phyloP scores from a whole-genome alignment of 2,113 vertebrate genomes.

The Madoqua kirkii region DNA sequence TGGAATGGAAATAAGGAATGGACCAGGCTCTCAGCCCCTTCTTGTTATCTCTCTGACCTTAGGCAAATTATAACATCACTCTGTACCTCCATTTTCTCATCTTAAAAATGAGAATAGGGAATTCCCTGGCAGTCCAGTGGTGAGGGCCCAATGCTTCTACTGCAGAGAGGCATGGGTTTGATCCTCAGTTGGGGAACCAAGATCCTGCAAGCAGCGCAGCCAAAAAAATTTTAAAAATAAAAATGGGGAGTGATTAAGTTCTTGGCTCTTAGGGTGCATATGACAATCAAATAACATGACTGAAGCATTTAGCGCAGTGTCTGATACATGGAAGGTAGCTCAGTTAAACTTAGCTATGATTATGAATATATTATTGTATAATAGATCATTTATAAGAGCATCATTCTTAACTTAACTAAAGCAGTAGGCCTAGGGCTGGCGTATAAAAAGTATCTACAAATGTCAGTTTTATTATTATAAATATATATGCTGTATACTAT shows the following conservation, averaged over 20 bases:
- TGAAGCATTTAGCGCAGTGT: not conserved
- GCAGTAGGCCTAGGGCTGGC: not conserved
- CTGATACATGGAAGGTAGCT: not conserved
- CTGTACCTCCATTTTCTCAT: not conserved
- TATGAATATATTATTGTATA: not conserved
- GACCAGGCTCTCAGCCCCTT: no score
- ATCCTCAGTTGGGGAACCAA: not conserved
- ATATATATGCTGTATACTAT: not conserved
- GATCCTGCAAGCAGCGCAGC: not conserved
- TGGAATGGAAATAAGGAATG: not conserved
- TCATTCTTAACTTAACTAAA: not conserved
- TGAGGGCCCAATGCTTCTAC: no score
- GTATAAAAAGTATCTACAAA: not conserved
- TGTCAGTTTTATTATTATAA: not conserved
- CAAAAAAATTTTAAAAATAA: not conserved
- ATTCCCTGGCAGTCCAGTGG: not conserved
- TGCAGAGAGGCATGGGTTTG: not conserved
- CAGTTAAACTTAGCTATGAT: not conserved
- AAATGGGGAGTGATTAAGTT: not conserved
- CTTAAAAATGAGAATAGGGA: not conserved
- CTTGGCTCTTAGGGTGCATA: not conserved
- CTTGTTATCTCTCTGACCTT: not conserved
- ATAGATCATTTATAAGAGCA: not conserved
- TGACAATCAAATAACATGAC: not conserved
- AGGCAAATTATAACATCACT: accelerated